These are phyloP conservation scores for Anguilla anguilla DNA, from an alignment of 2,797 vertebrate genomes.

Conservation along the genomic window DNA sequence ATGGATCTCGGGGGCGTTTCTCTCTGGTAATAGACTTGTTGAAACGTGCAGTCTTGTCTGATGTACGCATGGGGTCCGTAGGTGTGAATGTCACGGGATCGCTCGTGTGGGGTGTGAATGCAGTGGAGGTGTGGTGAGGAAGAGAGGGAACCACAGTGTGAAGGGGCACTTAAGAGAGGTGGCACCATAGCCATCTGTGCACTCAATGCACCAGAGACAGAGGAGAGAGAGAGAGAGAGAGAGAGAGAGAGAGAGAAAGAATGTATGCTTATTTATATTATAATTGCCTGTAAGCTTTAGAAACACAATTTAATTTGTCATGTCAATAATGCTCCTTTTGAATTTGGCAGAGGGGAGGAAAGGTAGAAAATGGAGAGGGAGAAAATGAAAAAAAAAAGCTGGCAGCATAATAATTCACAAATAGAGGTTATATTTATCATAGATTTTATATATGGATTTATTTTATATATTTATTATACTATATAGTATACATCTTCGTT, in stretches of 20 bases:
- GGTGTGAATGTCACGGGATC: conserved; percentile 51
- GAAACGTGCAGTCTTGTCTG: conserved; percentile 37
- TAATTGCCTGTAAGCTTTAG: not conserved
- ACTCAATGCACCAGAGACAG: conserved; percentile 51
- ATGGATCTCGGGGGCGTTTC: not conserved
- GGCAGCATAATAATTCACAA: not conserved
- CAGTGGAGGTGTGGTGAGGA: conserved; percentile 37
- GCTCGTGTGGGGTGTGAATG: conserved; percentile 52
- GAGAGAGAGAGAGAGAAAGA: not conserved
- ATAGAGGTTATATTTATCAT: not conserved
- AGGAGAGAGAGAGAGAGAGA: conserved; percentile 27
- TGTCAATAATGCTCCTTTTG: not conserved
- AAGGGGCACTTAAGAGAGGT: conserved; percentile 52
- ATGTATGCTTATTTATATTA: not conserved
- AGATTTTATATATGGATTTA: not conserved
- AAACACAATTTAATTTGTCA: not conserved
- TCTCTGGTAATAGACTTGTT: conserved; percentile 45
- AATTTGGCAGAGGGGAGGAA: not conserved
- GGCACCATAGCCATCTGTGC: conserved; percentile 47
- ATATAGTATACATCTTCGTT: not conserved
- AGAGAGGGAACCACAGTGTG: conserved; percentile 29
- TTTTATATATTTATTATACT: not conserved
- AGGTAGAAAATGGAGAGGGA: not conserved
- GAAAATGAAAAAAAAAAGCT: not conserved
- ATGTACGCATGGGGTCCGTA: conserved; percentile 42